Percentiles rank a stretch among this genome's conserved stretches.
Evolutionary conservation across 2,797 vertebrate species (phyloP).

Genomic region (Falco concolor): DNA sequence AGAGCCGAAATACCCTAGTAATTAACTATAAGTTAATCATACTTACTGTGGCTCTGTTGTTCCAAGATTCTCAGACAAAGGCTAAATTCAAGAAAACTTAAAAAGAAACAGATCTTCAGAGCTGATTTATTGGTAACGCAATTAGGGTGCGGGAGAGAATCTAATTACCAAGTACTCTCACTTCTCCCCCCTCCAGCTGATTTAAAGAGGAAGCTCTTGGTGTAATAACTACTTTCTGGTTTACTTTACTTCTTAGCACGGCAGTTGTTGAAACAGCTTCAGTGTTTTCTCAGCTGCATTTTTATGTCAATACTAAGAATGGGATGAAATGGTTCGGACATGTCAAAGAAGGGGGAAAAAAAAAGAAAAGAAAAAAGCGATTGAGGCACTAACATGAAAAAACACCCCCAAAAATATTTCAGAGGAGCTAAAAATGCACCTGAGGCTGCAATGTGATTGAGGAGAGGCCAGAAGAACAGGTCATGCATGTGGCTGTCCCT

Average conservation of each 20-base stretch:
- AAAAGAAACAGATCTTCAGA: slow-evolving; percentile 69
- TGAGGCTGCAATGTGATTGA: background rate
- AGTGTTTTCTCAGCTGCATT: slow-evolving; percentile 49
- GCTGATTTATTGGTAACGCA: slow-evolving; percentile 68
- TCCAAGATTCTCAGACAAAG: slow-evolving; percentile 70
- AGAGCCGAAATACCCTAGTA: slow-evolving; percentile 55
- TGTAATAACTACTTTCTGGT: slow-evolving; percentile 34
- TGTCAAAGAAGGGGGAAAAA: background rate
- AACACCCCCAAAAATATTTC: slow-evolving; percentile 1
- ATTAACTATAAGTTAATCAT: slow-evolving; percentile 67
- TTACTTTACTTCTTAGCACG: slow-evolving; percentile 27
- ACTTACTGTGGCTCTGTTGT: slow-evolving; percentile 61
- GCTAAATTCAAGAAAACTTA: slow-evolving; percentile 65
- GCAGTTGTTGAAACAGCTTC: slow-evolving; percentile 30
- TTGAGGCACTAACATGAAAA: background rate
- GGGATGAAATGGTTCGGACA: background rate
- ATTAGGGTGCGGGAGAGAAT: slow-evolving; percentile 50
- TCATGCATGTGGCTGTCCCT: slow-evolving; percentile 73
- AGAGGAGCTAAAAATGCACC: slow-evolving; percentile 24
- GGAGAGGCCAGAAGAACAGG: slow-evolving; percentile 75
- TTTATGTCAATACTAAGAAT: slow-evolving; percentile 11
- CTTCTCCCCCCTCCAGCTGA: slow-evolving; percentile 24
- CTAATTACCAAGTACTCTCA: slow-evolving; percentile 65
- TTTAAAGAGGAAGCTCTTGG: slow-evolving; percentile 33
- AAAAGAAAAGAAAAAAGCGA: background rate